These are phyloP conservation scores for Gymnodraco acuticeps DNA, from an alignment of 2,797 vertebrate genomes.

Conservation along the genomic window DNA sequence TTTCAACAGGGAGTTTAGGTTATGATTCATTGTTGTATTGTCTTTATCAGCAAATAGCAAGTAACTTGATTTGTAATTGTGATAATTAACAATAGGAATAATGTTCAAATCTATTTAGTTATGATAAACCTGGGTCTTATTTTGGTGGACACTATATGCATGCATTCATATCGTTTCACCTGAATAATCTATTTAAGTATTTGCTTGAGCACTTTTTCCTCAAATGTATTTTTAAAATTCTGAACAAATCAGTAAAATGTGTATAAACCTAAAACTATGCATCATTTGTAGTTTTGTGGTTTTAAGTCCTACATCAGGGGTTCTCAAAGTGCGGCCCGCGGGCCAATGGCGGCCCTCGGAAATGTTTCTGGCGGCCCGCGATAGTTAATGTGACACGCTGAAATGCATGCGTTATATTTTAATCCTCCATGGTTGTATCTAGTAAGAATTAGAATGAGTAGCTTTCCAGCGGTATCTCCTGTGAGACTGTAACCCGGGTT, in stretches of 20 bases:
- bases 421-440: too few relatives aligned
- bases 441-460: too few relatives aligned
- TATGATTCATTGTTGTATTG: neutral
- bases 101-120: neutral
- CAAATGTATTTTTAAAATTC: neutral
- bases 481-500: too few relatives aligned
- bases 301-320: too few relatives aligned
- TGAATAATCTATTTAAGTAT: neutral
- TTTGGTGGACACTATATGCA: neutral
- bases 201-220: neutral
- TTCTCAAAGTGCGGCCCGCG: too few relatives aligned
- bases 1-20: neutral
- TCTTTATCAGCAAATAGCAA: accelerated
- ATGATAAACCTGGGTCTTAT: neutral
- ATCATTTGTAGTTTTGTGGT: too few relatives aligned
- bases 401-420: too few relatives aligned
- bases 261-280: too few relatives aligned
- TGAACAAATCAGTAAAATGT: neutral
- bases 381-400: too few relatives aligned
- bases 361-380: too few relatives aligned
- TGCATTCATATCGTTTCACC: neutral
- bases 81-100: neutral
- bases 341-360: too few relatives aligned
- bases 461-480: too few relatives aligned
- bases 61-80: neutral